Evolutionary conservation across 2,113 vertebrate genomes (phyloP).

Genomic region (Apeltes quadracus): DNA sequence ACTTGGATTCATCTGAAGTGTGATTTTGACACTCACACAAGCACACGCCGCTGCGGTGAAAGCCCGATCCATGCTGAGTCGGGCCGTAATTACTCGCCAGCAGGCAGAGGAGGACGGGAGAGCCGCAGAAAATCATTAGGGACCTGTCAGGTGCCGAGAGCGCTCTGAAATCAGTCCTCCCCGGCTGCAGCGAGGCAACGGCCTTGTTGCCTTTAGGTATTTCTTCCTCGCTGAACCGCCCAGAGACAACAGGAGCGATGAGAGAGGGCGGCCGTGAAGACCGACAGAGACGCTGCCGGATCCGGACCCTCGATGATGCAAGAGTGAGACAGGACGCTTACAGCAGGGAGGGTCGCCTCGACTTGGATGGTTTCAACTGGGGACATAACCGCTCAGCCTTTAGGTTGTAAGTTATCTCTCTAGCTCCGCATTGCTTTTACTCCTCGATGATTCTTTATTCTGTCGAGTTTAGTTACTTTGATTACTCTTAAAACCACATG

Average conservation of each 20-base stretch:
- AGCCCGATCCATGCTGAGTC: slow-evolving; percentile 29
- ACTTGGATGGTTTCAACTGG: neutral
- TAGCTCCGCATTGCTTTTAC: neutral
- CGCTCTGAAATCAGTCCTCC: slow-evolving; percentile 39
- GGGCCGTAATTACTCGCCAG: slow-evolving; percentile 50
- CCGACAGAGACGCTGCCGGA: neutral
- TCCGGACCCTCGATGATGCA: slow-evolving; percentile 16
- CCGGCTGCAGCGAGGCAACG: slow-evolving; percentile 23
- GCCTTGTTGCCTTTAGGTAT: slow-evolving; percentile 37
- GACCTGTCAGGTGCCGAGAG: slow-evolving; percentile 53
- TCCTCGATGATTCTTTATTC: neutral
- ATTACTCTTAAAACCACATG: slow-evolving; percentile 2
- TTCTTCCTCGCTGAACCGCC: slow-evolving; percentile 21
- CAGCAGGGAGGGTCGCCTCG: neutral
- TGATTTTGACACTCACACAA: slow-evolving; percentile 21
- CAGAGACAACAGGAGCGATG: slow-evolving; percentile 27
- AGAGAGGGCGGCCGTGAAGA: slow-evolving; percentile 18
- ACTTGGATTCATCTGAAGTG: slow-evolving; percentile 35
- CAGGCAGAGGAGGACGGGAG: slow-evolving; percentile 41
- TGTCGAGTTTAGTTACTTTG: neutral
- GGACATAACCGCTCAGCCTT: neutral
- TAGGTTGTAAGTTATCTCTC: neutral
- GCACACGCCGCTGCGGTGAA: neutral
- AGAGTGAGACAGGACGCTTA: neutral
- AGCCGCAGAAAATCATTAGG: slow-evolving; percentile 57